phyloP scores from a whole-genome alignment of 23 tunicate genomes.

The Halocynthia aurantium region DNA sequence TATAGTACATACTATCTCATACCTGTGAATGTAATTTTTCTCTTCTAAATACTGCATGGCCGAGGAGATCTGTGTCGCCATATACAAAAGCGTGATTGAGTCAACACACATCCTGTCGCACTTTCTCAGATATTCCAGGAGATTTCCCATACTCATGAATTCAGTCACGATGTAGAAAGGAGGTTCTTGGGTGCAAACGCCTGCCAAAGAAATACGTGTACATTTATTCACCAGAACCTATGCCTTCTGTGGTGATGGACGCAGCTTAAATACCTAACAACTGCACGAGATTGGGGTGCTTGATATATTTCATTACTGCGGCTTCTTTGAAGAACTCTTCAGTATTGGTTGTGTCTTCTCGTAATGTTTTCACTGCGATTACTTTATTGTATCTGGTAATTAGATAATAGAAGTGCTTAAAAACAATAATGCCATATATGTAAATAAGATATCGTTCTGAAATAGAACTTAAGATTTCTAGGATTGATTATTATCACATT shows the following conservation, averaged over 20 bases:
- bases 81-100: slow-evolving; percentile 41
- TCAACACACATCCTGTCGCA: slow-evolving; percentile 33
- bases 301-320: slow-evolving; percentile 82
- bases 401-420: background rate
- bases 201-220: slow-evolving; percentile 20
- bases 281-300: slow-evolving; percentile 83
- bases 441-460: background rate
- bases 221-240: background rate
- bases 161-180: slow-evolving; percentile 94
- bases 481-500: background rate
- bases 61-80: slow-evolving; percentile 70
- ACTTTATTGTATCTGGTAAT: slow-evolving; percentile 55
- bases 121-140: slow-evolving; percentile 71
- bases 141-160: slow-evolving; percentile 87
- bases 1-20: background rate
- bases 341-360: slow-evolving; percentile 88
- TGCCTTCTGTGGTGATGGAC: background rate
- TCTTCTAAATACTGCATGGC: slow-evolving; percentile 92
- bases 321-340: slow-evolving; percentile 93
- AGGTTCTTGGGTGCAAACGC: slow-evolving; percentile 90
- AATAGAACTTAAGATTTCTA: background rate
- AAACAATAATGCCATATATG: background rate
- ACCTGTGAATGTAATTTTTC: slow-evolving; percentile 93
- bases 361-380: slow-evolving; percentile 92
- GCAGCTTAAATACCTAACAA: slow-evolving; percentile 38